These are phyloP conservation scores for Pluvianellus socialis DNA, from an alignment of 2,113 vertebrate species.

Conservation along the genomic window DNA sequence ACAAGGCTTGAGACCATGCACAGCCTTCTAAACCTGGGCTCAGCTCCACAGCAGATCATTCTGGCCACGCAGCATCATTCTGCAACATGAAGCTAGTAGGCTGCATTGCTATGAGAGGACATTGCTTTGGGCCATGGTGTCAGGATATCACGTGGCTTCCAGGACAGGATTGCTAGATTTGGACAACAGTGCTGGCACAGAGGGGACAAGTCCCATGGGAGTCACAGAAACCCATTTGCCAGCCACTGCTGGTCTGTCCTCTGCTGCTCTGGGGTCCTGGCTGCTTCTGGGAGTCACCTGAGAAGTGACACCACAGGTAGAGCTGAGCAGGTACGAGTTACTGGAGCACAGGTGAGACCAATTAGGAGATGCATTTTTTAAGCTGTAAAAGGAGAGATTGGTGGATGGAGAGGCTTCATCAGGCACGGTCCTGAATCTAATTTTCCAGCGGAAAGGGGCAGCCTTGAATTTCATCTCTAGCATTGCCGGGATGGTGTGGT, in stretches of 20 bases:
- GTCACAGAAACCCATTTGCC: not conserved
- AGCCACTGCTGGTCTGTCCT: not conserved
- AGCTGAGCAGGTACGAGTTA: not conserved
- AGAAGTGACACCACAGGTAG: not conserved
- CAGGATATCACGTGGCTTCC: not conserved
- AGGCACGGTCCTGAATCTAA: not conserved
- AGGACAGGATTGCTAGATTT: not conserved
- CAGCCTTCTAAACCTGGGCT: not conserved
- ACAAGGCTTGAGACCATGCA: not conserved
- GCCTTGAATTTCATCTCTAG: not conserved
- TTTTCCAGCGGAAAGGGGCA: not conserved
- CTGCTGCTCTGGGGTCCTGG: not conserved
- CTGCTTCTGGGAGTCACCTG: not conserved
- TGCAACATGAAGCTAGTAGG: not conserved
- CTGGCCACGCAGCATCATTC: not conserved
- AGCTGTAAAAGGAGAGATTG: not conserved
- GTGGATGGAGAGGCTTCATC: not conserved
- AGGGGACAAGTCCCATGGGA: not conserved
- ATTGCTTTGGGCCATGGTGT: not conserved
- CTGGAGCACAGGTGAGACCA: not conserved
- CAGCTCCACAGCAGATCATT: not conserved
- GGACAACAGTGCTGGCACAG: not conserved
- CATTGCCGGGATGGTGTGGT: not conserved
- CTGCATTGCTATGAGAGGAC: not conserved
- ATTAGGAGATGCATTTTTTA: not conserved